These are phyloP conservation scores for Halictus rubicundus DNA, from an alignment of 1,140 invertebrate species.

Conservation along the genomic window DNA sequence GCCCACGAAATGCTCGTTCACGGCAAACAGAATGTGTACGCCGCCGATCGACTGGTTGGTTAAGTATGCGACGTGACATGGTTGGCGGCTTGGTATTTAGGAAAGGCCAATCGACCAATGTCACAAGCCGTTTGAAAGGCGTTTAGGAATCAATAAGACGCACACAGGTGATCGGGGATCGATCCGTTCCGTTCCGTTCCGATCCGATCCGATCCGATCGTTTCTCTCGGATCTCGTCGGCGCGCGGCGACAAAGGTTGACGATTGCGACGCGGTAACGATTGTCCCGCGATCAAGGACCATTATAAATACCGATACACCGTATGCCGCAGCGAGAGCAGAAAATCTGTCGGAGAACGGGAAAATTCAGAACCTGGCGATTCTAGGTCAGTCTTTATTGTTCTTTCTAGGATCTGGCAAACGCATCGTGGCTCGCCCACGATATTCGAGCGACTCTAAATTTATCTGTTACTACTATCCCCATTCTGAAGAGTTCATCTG, in stretches of 20 bases:
- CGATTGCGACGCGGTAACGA: constrained; percentile 35
- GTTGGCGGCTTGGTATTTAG: constrained; percentile 80
- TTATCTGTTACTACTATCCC: background rate
- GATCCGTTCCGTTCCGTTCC: too few relatives aligned
- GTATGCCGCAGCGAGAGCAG: too few relatives aligned
- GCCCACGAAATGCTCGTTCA: constrained; percentile 33
- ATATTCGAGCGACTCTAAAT: background rate
- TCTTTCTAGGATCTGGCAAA: background rate
- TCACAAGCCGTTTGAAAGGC: constrained; percentile 80
- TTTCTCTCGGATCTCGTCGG: constrained; percentile 24
- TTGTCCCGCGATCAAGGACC: constrained; percentile 48
- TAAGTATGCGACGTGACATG: constrained; percentile 74
- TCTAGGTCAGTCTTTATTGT: background rate
- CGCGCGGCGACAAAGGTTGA: constrained; percentile 52
- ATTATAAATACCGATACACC: constrained; percentile 43
- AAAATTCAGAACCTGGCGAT: background rate
- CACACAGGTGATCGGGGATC: constrained; percentile 54
- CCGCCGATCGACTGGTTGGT: constrained; percentile 40
- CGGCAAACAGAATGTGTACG: constrained; percentile 50
- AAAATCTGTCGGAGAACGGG: constrained; percentile 2
- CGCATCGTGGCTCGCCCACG: background rate
- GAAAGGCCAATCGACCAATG: constrained; percentile 80
- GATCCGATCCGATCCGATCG: constrained; percentile 21
- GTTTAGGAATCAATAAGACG: constrained; percentile 70
- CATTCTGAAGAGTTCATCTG: background rate